Percentiles rank a stretch among this genome's conserved stretches.
Conservation (phyloP, 2,797 vertebrate genomes). For the Oryzias sinensis region DNA sequence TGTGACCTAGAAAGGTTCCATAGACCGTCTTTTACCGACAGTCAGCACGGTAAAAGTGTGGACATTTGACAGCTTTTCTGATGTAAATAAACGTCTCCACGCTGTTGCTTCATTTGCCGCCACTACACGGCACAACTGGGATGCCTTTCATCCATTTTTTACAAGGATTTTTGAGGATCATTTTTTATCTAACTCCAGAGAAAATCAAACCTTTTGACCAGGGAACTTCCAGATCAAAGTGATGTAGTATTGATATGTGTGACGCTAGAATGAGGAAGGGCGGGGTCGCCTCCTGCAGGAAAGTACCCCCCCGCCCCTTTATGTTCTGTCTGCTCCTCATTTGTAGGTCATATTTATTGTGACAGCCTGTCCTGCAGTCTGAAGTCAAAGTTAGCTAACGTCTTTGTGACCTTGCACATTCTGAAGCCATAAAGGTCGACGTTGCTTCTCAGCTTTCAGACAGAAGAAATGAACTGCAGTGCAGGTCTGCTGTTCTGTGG, state of each 20-base stretch:
- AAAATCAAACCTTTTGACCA: conserved; percentile 1
- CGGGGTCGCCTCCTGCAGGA: conserved; percentile 14
- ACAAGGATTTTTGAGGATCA: background rate
- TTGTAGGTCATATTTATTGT: conserved; percentile 14
- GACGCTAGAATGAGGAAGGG: conserved; percentile 45
- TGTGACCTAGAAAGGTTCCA: conserved; percentile 38
- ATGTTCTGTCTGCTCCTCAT: conserved; percentile 22
- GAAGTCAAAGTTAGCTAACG: background rate
- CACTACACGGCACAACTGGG: rapidly evolving
- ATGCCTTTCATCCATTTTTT: conserved; percentile 6
- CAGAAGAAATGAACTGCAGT: background rate
- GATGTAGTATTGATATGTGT: conserved; percentile 10
- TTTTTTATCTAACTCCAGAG: conserved; percentile 1
- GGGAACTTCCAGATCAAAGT: conserved; percentile 21
- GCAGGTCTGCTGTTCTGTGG: background rate
- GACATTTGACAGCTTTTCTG: conserved; percentile 15
- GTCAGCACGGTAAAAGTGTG: conserved; percentile 42
- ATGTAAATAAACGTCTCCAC: background rate
- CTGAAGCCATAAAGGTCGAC: background rate
- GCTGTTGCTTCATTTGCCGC: background rate
- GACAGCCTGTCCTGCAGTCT: no score
- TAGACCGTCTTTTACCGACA: background rate
- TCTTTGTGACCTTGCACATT: background rate
- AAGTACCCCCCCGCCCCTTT: conserved; percentile 44
- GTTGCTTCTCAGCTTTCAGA: no score